Conservation (phyloP, 1,140 invertebrate species). For the Pygmarrhopalites habei region DNA sequence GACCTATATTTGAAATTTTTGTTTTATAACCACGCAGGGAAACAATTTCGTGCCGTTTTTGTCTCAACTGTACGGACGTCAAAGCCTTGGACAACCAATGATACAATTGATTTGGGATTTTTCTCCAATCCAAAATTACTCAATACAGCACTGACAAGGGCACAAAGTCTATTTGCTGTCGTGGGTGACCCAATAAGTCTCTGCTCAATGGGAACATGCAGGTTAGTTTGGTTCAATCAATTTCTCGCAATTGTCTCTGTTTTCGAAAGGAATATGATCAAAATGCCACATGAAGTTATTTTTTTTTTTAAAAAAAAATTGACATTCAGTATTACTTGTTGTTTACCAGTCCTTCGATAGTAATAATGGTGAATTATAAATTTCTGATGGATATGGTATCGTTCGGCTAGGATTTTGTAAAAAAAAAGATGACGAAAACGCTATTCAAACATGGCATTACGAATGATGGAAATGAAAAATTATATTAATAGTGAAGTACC, state of each 20-base stretch:
- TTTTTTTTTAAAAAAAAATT: neutral
- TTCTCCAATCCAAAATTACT: constrained; percentile 73
- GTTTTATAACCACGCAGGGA: constrained; percentile 52
- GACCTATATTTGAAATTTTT: too few relatives aligned
- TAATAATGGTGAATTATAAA: neutral
- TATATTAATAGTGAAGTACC: too few relatives aligned
- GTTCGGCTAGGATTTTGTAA: neutral
- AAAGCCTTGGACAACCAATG: constrained; percentile 47
- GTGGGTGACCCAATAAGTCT: constrained; percentile 79
- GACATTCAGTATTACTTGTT: neutral
- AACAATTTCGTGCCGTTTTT: constrained; percentile 78
- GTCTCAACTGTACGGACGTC: constrained; percentile 76
- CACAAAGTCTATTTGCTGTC: constrained; percentile 76
- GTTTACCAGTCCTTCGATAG: too few relatives aligned
- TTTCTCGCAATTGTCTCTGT: constrained; percentile 1
- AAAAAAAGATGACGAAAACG: too few relatives aligned
- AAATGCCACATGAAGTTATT: neutral
- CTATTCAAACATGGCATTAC: too few relatives aligned
- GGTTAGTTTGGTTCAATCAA: too few relatives aligned
- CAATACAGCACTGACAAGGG: constrained; percentile 78
- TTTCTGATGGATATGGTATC: neutral
- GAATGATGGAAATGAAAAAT: too few relatives aligned
- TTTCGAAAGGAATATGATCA: neutral
- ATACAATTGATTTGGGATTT: constrained; percentile 72
- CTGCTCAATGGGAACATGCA: constrained; percentile 72